These are phyloP conservation scores for Macaria notata DNA, from an alignment of 2,888 invertebrate genomes.

Conservation along the genomic window DNA sequence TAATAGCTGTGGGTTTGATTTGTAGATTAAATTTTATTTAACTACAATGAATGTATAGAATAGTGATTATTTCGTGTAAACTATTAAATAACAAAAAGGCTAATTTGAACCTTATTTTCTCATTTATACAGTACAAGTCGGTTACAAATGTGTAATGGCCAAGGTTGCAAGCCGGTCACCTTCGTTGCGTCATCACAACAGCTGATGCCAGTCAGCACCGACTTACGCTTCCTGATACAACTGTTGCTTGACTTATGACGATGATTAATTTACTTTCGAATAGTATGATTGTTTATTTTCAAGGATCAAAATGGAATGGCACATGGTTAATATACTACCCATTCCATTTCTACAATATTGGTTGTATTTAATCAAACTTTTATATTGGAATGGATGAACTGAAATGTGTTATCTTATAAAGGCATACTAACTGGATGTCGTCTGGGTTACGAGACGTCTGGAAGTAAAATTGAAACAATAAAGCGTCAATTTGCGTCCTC, in stretches of 20 bases:
- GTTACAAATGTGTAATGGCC: slow-evolving; percentile 13
- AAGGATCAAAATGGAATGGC: too few relatives aligned
- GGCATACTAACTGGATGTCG: too few relatives aligned
- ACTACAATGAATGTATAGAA: slow-evolving; percentile 11
- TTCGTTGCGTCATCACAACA: slow-evolving; percentile 41
- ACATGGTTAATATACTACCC: too few relatives aligned
- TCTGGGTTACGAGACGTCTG: too few relatives aligned
- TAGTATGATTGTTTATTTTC: too few relatives aligned
- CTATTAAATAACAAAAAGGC: neutral
- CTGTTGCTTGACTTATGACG: slow-evolving; percentile 10
- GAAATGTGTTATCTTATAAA: too few relatives aligned
- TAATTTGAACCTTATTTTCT: slow-evolving; percentile 5
- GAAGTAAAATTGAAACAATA: too few relatives aligned
- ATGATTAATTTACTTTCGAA: too few relatives aligned
- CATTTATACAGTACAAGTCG: neutral
- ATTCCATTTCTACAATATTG: too few relatives aligned
- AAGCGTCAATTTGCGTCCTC: too few relatives aligned
- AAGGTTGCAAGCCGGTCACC: slow-evolving; percentile 45
- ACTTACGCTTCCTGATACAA: slow-evolving; percentile 26
- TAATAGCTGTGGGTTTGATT: neutral
- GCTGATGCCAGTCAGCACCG: slow-evolving; percentile 36
- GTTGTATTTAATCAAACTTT: too few relatives aligned
- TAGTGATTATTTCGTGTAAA: slow-evolving; percentile 5
- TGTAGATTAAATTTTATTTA: neutral
- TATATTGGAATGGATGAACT: too few relatives aligned